Conservation (phyloP, 2,888 invertebrate genomes). For the Drosophila cyrtoloma region DNA sequence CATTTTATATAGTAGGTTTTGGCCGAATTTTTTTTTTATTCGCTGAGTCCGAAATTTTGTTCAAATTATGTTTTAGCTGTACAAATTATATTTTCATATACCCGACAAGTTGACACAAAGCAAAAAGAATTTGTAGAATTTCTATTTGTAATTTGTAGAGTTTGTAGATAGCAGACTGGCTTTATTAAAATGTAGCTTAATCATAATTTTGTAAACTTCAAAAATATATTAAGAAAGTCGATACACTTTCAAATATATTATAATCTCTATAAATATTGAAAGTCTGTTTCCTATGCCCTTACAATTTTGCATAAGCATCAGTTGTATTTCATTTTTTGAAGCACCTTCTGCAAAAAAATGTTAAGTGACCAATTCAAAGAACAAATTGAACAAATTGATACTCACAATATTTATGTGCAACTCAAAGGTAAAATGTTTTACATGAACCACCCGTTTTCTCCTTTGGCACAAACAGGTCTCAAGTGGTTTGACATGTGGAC, state of each 20-base stretch:
- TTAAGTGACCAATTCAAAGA: constrained; percentile 18
- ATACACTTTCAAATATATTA: background rate
- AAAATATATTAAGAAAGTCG: background rate
- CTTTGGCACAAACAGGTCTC: background rate
- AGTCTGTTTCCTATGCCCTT: background rate
- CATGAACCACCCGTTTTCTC: constrained; percentile 16
- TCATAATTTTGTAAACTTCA: background rate
- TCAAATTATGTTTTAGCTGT: background rate
- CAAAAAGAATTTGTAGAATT: background rate
- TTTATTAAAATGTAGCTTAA: background rate
- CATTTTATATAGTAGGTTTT: constrained; percentile 30
- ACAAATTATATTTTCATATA: background rate
- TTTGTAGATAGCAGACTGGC: background rate
- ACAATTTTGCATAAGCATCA: background rate
- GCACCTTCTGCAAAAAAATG: background rate
- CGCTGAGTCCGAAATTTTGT: background rate
- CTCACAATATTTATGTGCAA: constrained; percentile 15
- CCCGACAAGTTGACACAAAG: background rate
- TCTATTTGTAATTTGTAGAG: background rate
- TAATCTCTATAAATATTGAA: background rate
- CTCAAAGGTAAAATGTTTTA: constrained; percentile 40
- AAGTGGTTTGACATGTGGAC: constrained; percentile 34
- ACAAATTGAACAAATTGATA: constrained; percentile 48
- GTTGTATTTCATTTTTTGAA: background rate
- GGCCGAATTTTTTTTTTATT: background rate